Conservation (phyloP, 1,140 invertebrate genomes). For the Aphis gossypii region DNA sequence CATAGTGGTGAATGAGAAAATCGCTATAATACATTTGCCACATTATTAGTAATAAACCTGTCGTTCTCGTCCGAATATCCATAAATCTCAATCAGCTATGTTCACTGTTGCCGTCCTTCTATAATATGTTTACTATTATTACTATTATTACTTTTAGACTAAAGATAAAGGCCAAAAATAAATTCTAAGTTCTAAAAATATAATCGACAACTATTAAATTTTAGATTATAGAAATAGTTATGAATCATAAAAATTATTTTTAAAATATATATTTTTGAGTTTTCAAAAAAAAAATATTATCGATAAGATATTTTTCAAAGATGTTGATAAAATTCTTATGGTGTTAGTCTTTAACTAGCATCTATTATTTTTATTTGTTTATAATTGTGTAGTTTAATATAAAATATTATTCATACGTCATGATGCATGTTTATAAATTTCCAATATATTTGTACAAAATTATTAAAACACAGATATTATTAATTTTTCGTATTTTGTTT, state of each 20-base stretch:
- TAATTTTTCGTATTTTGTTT: neutral
- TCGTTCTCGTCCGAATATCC: slow-evolving; percentile 36
- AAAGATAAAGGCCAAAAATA: neutral
- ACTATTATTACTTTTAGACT: neutral
- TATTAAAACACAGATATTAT: neutral
- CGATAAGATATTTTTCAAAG: no score
- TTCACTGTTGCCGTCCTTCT: neutral
- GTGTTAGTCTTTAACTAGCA: no score
- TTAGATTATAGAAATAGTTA: neutral
- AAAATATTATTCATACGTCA: no score
- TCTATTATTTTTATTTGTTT: no score
- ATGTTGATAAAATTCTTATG: no score
- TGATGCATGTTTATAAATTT: no score
- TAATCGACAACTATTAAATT: neutral
- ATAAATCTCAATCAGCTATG: slow-evolving; percentile 36
- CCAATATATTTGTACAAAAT: no score
- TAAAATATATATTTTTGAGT: neutral
- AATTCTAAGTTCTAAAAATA: neutral
- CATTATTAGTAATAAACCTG: slow-evolving; percentile 57
- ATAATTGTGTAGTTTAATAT: no score
- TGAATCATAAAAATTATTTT: neutral
- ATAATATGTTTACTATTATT: neutral
- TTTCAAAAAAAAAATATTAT: no score
- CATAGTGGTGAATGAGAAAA: slow-evolving; percentile 41
- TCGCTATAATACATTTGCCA: slow-evolving; percentile 47